Evolutionary conservation across 1,140 invertebrate genomes (phyloP).

Genomic region (Stegodyphus mimosarum): DNA sequence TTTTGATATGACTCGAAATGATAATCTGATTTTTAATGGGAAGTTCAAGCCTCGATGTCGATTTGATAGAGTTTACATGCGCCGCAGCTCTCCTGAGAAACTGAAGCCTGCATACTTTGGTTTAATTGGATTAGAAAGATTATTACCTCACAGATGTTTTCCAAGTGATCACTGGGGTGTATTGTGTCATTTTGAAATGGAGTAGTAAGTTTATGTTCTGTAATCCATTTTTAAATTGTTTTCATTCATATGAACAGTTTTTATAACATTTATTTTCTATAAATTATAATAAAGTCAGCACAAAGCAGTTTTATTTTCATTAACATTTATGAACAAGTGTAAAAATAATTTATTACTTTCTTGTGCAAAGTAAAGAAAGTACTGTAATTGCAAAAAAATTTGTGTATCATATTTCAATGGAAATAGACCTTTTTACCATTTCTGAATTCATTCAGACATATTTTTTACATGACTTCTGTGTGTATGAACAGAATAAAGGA

Average conservation of each 20-base stretch:
- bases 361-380: neutral
- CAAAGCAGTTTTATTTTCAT: neutral
- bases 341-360: neutral
- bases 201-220: conserved; percentile 20
- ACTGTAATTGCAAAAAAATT: neutral
- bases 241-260: neutral
- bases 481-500: no score
- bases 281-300: neutral
- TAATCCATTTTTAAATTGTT: neutral
- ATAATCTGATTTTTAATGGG: conserved; percentile 66
- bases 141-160: conserved; percentile 71
- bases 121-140: conserved; percentile 72
- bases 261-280: neutral
- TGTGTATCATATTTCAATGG: neutral
- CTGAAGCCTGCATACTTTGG: conserved; percentile 73
- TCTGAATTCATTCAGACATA: no score
- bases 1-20: conserved; percentile 73
- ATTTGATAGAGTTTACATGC: conserved; percentile 74
- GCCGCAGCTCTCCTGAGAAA: conserved; percentile 64
- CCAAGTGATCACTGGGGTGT: conserved; percentile 77
- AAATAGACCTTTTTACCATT: no score
- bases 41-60: conserved; percentile 66
- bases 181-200: conserved; percentile 62
- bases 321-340: neutral
- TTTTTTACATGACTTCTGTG: no score